Evolutionary conservation across 37 sponge, comb jelly and placozoan species (phyloP).

Genomic region (Geodia barretti): DNA sequence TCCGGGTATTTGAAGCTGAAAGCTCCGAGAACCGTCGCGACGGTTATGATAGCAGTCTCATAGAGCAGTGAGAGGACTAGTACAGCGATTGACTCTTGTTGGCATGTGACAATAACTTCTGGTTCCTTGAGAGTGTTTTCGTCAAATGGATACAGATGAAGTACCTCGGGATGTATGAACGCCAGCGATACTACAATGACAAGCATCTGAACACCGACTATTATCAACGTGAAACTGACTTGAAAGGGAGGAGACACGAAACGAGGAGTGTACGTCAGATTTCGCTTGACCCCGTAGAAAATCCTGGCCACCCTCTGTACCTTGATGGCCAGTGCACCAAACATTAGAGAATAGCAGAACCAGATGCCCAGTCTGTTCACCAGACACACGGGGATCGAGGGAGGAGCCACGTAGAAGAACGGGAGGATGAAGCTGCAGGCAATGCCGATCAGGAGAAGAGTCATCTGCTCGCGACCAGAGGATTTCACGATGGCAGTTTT

Average conservation of each 20-base stretch:
- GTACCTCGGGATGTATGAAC: conserved; percentile 11
- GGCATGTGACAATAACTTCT: conserved; percentile 45
- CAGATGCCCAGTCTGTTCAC: conserved; percentile 61
- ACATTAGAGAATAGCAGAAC: conserved; percentile 69
- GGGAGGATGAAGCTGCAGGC: conserved; percentile 45
- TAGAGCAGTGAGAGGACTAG: conserved; percentile 43
- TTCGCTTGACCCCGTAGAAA: conserved; percentile 27
- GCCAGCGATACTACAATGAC: conserved; percentile 40
- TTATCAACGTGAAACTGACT: conserved; percentile 58
- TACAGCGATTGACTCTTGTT: conserved; percentile 10
- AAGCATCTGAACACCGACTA: conserved; percentile 46
- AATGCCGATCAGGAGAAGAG: conserved; percentile 62
- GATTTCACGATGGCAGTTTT: conserved; percentile 78
- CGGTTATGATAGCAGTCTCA: conserved; percentile 50
- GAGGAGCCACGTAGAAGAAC: conserved; percentile 54
- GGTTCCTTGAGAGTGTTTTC: conserved; percentile 23
- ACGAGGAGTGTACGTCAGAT: conserved; percentile 20
- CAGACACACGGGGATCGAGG: conserved; percentile 46
- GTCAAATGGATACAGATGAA: neutral
- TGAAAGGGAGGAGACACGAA: conserved; percentile 66
- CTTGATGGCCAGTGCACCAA: conserved; percentile 82
- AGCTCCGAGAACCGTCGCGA: conserved; percentile 56
- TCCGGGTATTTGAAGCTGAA: conserved; percentile 70
- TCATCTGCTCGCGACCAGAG: conserved; percentile 83
- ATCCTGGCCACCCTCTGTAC: conserved; percentile 78